Evolutionary conservation across 2,797 vertebrate genomes (phyloP), one percentile per base, ranked within the genome.

Genomic region (Chaunax sp.): DNA sequence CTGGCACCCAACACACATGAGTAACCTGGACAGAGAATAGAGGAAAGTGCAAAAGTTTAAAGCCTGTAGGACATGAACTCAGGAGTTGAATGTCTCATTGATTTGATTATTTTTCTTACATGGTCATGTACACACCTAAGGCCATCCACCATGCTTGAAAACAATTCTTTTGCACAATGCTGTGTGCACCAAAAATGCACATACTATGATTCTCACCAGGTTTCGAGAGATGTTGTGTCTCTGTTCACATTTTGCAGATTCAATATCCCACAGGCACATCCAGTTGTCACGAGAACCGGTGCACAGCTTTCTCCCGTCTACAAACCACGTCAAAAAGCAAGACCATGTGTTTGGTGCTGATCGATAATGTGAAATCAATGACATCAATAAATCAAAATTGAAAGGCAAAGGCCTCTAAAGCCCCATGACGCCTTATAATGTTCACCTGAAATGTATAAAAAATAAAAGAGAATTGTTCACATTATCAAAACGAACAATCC

Each of bases 1-100:
- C 90, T 58, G 98, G 97, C 56, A 99, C 95, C 98, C 98, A 99
- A 87, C 97, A 98, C 49, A 98, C 86, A 87, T 99, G 96, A 67
- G 98, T 99, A 64, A 99, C 97, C 97, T 99, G 83, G 0, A 88
- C 77, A 83, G 62, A 79, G 62, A 69, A 59, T n/a, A 59, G 15
- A 63, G 53, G 46, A 59, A 69, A 67, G 10, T 65, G 55, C 37
- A 69, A 58, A 76, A 37, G 23, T 72, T 58, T 19, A 50, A 47
- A 72, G 43, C 45, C 57, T 65, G 28, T 14, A 56, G 43, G 46
- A 25, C 19, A 28, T 40, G 50, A 59, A 63, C 50, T 68, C 15
- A 56, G 30, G 19, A 70, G 26, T 22, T 28, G 22, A 62, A 46
- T 20, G 20, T 11, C 40, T 64, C 59, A 59, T 64, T 69, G 45